Evolutionary conservation across 2,113 vertebrate genomes (phyloP), one percentile per base, ranked within the genome.

Genomic region (Guaruba guarouba): DNA sequence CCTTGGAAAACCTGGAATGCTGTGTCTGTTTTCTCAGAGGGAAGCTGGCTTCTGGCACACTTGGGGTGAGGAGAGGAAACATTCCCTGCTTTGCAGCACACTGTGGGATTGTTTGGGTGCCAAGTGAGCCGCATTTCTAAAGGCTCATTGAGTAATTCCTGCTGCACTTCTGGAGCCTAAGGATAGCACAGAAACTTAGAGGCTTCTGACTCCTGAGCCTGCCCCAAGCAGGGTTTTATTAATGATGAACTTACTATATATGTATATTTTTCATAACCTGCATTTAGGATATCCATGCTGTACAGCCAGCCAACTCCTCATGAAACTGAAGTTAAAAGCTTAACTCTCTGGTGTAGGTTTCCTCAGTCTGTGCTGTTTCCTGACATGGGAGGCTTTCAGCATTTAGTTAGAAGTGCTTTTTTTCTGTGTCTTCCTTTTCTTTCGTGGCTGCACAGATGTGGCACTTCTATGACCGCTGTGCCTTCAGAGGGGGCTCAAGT

Each of bases 171-270:
- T 68, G 79, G 24, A 77, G 48, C 17, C 59, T 23, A 6, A 46
- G 3, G 18, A 69, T 52, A 49, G 68, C n/a, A 24, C 11, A 70
- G 86, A 43, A 92, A 70, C 17, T 37, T 43, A 9, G 0, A 86
- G 70, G 17, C 75, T n/a, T 5, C 46, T 90, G 46, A 7, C 69
- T 81, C 25, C 31, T 9, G 23, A 37, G 52, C 54, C 44, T 52
- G 43, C 66, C 69, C 39, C 51, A 33, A 54, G 77, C 69, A 35
- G 37, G 13, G 3, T 41, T 88, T 75, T 67, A 27, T 52, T 81
- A 15, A 39, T 61, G 27, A 17, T 33, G 13, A 67, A 29, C 1
- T 52, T 35, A 3, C 1, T 92, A 31, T 37, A 8, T 0, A 0
- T 20, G 28, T 41, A 0, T 77, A 5, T 83, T 78, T 86, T 57